Percentiles rank a stretch among this genome's conserved stretches.
These are phyloP conservation scores for Pterostichus niger DNA, from an alignment of 2,888 invertebrate genomes.

Conservation along the genomic window DNA sequence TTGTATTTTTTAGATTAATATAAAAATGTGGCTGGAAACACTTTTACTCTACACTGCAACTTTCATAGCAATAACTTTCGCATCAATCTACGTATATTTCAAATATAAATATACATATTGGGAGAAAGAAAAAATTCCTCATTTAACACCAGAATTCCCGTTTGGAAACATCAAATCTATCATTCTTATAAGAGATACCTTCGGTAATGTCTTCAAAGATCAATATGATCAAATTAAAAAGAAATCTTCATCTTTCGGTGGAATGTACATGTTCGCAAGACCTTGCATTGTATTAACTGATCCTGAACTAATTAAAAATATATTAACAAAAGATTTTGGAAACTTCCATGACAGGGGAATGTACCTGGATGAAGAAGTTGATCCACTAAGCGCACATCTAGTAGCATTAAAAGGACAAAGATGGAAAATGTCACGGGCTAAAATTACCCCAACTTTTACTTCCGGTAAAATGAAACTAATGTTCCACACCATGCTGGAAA, in stretches of 20 bases:
- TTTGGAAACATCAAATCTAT: conserved; percentile 70
- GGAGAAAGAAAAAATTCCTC: conserved; percentile 67
- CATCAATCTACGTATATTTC: conserved; percentile 9
- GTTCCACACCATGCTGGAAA: conserved; percentile 57
- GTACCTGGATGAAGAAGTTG: conserved; percentile 79
- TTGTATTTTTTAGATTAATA: conserved; percentile 18
- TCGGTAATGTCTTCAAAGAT: conserved; percentile 63
- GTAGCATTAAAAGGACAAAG: conserved; percentile 78
- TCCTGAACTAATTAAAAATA: conserved; percentile 72
- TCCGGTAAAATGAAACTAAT: conserved; percentile 63
- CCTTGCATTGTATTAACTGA: conserved; percentile 69
- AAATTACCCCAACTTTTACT: conserved; percentile 59
- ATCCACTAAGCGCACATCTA: conserved; percentile 80
- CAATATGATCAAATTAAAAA: conserved; percentile 69
- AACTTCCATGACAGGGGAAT: conserved; percentile 82
- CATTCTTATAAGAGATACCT: conserved; percentile 21
- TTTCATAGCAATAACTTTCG: neutral
- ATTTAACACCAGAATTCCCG: conserved; percentile 70
- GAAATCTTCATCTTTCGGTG: conserved; percentile 68
- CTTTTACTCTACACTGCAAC: neutral
- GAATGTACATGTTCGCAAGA: conserved; percentile 69
- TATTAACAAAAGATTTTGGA: conserved; percentile 81
- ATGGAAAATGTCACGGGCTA: conserved; percentile 49
- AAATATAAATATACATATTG: conserved; percentile 67
- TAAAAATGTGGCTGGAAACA: conserved; percentile 8